These are phyloP conservation scores for Hanleya hanleyi DNA, from an alignment of 2,888 invertebrate species.

Conservation along the genomic window DNA sequence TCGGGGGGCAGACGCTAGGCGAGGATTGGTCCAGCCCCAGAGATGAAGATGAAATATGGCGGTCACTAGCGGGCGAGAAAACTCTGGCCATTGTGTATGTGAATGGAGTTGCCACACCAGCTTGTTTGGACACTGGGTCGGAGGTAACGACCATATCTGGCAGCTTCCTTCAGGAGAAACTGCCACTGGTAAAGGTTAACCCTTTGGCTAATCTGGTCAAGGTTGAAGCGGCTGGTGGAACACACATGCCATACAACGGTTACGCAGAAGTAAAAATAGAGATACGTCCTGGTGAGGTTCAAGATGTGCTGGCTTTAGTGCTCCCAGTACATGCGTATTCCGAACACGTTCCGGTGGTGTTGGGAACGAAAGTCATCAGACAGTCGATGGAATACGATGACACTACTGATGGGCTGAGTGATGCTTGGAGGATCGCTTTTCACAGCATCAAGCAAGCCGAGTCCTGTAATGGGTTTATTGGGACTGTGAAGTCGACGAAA, in stretches of 20 bases:
- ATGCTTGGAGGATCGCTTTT: background rate
- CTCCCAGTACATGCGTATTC: slow-evolving; percentile 8
- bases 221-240: slow-evolving; percentile 16
- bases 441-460: background rate
- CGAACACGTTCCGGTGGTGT: slow-evolving; percentile 14
- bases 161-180: background rate
- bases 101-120: background rate
- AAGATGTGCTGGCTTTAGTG: slow-evolving; percentile 3
- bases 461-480: background rate
- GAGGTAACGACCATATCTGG: background rate
- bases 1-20: background rate
- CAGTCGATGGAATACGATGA: slow-evolving; percentile 4
- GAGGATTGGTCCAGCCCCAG: background rate
- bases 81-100: background rate
- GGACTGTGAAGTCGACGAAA: background rate
- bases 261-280: slow-evolving; percentile 25
- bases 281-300: background rate
- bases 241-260: slow-evolving; percentile 21
- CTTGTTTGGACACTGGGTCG: background rate
- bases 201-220: background rate
- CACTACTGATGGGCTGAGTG: background rate
- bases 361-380: slow-evolving; percentile 32
- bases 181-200: background rate
- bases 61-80: background rate
- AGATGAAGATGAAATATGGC: background rate